phyloP scores from a whole-genome alignment of 1,140 invertebrate genomes.

The Magallana angulata region DNA sequence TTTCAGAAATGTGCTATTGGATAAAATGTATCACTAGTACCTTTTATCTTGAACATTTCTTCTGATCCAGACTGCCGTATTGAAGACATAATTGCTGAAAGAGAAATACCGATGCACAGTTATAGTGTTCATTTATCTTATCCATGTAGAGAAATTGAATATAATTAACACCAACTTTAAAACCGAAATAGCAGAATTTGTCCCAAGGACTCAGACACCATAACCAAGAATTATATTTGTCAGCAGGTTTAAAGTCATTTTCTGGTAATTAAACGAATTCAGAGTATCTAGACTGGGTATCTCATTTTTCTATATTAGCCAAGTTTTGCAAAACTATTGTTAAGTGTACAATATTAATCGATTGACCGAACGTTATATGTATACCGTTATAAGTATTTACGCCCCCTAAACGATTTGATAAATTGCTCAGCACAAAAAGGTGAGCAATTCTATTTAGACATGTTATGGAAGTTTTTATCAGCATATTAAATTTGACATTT shows the following conservation, averaged over 20 bases:
- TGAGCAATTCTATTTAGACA: too few relatives aligned
- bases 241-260: conserved; percentile 10
- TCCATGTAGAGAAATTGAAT: background rate
- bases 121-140: background rate
- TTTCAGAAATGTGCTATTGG: too few relatives aligned
- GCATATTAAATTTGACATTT: too few relatives aligned
- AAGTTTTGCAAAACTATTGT: too few relatives aligned
- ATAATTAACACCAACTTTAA: background rate
- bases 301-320: background rate
- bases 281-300: background rate
- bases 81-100: background rate
- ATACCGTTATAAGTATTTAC: too few relatives aligned
- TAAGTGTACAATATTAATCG: too few relatives aligned
- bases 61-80: background rate
- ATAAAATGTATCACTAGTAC: too few relatives aligned
- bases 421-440: too few relatives aligned
- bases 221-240: background rate
- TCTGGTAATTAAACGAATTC: background rate
- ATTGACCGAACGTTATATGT: too few relatives aligned
- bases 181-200: background rate
- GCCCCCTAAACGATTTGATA: too few relatives aligned
- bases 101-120: background rate
- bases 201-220: background rate
- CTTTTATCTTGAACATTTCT: background rate
- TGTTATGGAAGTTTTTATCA: too few relatives aligned